Evolutionary conservation across 1,140 invertebrate species (phyloP), one percentile per base, ranked within the genome.

Genomic region (Drosophila murphyi): DNA sequence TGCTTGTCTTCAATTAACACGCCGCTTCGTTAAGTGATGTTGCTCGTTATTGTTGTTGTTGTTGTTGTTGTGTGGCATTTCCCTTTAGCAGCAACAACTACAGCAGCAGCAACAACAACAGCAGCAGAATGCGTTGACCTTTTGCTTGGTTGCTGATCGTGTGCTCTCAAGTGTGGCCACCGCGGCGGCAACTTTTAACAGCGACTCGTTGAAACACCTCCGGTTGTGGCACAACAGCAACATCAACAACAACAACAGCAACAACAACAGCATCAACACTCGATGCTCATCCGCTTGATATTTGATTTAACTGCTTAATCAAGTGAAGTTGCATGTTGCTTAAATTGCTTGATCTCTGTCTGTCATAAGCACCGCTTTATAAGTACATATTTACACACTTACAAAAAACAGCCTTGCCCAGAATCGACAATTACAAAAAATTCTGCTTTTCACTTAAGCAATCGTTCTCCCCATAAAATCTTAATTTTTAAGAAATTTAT

Each of bases 281-380:
- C 34, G 29, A 32, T 52, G 55, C 34, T 35, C 67, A 43, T 32
- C 48, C 57, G 35, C 43, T 60, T 47, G 48, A 48, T 76, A 68
- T 83, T 83, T 80, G 78, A 88, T 71, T 82, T 87, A 87, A 87
- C 82, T 87, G 82, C 82, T 87, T 87, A 87, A 87, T 87, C 82
- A 87, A 82, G 68, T 75, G 72, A 71, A 71, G 72, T 75, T 86
- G 82, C 74, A 70, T 81, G 59, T 75, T 43, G 39, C 39, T 43
- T 82, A 72, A 82, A 87, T 86, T 79, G 82, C 83, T 75, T 57
- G 81, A 85, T 78, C 82, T 75, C 78, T 54, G 74, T 59, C 69
- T 72, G 63, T 79, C 71, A 73, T 73, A 73, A 73, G 54, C 72
- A 56, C 71, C 45, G 20, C 68, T 67, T 54, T 57, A 55, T 55